A percentile compares a stretch with the other conserved stretches of the same genome.
phyloP scores from a whole-genome alignment of 2,113 vertebrate genomes.

The Gobius niger region DNA sequence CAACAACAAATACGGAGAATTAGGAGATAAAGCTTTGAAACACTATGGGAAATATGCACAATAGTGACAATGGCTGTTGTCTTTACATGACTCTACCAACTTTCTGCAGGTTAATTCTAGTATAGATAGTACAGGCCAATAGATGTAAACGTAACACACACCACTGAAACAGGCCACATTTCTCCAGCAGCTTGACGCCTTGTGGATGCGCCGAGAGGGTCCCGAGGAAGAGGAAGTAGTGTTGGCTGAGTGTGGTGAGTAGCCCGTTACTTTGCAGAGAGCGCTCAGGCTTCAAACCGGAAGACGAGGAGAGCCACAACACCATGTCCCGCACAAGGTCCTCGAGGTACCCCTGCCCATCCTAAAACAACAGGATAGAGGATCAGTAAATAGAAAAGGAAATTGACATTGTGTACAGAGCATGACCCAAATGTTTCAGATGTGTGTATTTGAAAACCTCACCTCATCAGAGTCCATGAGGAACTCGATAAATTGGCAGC shows the following conservation, averaged over 20 bases:
- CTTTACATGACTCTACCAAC: too few species aligned
- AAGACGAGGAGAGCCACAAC: slow-evolving; percentile 88
- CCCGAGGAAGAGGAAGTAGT: slow-evolving; percentile 97
- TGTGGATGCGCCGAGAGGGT: slow-evolving; percentile 94
- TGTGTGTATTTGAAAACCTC: slow-evolving; percentile 22
- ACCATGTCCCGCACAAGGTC: slow-evolving; percentile 96
- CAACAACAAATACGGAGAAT: slow-evolving; percentile 16
- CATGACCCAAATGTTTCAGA: too few species aligned
- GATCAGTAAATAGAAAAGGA: background rate
- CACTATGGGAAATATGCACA: background rate
- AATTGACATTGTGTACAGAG: too few species aligned
- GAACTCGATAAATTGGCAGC: slow-evolving; percentile 95
- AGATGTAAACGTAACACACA: slow-evolving; percentile 63
- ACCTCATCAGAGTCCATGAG: slow-evolving; percentile 97
- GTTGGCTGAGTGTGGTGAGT: slow-evolving; percentile 93
- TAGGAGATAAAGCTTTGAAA: background rate
- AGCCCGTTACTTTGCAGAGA: slow-evolving; percentile 94
- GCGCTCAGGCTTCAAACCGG: slow-evolving; percentile 91
- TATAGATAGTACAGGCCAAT: too few species aligned
- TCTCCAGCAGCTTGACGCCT: slow-evolving; percentile 97
- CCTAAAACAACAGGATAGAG: slow-evolving; percentile 66
- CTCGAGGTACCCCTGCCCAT: slow-evolving; percentile 93
- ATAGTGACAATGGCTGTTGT: too few species aligned
- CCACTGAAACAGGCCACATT: slow-evolving; percentile 97
- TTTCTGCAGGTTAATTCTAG: too few species aligned